Evolutionary conservation across 2,888 invertebrate species (phyloP).

Genomic region (Scaptodrosophila latifasciaeformis): DNA sequence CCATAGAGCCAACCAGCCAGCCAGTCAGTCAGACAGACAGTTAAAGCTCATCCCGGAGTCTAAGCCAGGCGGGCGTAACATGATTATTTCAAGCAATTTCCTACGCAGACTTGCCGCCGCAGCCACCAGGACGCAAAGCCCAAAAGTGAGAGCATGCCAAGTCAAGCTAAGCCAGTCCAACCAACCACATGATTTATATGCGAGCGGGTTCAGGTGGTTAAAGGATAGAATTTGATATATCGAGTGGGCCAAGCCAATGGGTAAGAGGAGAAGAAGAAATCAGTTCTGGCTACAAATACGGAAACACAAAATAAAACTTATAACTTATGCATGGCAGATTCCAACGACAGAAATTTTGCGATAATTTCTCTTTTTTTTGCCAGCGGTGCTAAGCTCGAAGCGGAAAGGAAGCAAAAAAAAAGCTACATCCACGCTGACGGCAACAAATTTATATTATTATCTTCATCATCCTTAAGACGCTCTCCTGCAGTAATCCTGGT

Average conservation of each 20-base stretch:
- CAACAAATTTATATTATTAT: not conserved
- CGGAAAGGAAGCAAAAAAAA: not conserved
- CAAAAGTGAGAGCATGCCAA: conserved; percentile 15
- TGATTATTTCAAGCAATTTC: conserved; percentile 64
- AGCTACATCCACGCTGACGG: not conserved
- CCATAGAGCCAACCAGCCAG: no score
- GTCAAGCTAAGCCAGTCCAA: conserved; percentile 41
- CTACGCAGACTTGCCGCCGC: conserved; percentile 56
- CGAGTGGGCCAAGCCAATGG: no score
- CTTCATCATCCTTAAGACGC: not conserved
- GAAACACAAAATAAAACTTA: conserved; percentile 63
- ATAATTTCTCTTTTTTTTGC: not conserved
- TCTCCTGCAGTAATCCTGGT: no score
- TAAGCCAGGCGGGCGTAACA: conserved; percentile 40
- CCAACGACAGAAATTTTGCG: conserved; percentile 10
- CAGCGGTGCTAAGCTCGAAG: conserved; percentile 53
- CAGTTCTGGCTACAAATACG: conserved; percentile 44
- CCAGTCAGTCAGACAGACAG: no score
- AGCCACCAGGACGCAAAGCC: conserved; percentile 19
- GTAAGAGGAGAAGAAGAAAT: not conserved
- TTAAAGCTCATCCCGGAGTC: not conserved
- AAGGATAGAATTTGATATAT: no score
- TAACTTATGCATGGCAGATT: conserved; percentile 68
- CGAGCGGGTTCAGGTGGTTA: no score
- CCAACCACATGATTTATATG: conserved; percentile 59